Conservation (phyloP, 1,140 invertebrate species). For the Tetramorium parvispinum region DNA sequence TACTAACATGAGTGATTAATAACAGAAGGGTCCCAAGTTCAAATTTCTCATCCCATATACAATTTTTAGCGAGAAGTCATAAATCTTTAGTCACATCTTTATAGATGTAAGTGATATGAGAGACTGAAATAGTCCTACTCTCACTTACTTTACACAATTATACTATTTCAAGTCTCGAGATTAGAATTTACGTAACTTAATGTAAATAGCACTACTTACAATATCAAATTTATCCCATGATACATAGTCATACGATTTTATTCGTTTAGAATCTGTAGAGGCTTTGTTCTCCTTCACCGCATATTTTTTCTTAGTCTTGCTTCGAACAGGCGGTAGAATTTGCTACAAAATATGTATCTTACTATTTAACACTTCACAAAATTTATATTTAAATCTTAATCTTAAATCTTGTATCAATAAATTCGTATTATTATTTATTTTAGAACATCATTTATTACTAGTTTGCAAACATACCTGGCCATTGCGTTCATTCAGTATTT, state of each 20-base stretch:
- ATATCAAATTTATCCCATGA: constrained; percentile 94
- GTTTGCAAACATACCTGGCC: constrained; percentile 67
- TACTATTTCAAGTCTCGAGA: not conserved
- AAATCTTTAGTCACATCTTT: too few relatives aligned
- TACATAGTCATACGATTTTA: constrained; percentile 88
- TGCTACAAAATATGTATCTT: constrained; percentile 63
- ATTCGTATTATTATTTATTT: not conserved
- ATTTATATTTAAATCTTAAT: not conserved
- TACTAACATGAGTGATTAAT: too few relatives aligned
- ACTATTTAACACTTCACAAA: not conserved
- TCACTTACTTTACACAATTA: too few relatives aligned
- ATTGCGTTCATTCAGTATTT: constrained; percentile 79
- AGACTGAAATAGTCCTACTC: too few relatives aligned
- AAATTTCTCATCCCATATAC: too few relatives aligned
- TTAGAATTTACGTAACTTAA: constrained; percentile 18
- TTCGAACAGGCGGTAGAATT: constrained; percentile 87
- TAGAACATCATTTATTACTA: not conserved
- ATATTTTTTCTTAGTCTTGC: constrained; percentile 76
- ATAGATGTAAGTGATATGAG: too few relatives aligned
- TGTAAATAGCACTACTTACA: constrained; percentile 83
- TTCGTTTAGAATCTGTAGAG: constrained; percentile 79
- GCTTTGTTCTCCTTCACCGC: constrained; percentile 77
- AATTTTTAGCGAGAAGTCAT: too few relatives aligned
- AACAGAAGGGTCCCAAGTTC: too few relatives aligned
- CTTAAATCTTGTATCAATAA: not conserved